A percentile compares a stretch with the other conserved stretches of the same genome.
Evolutionary conservation across 1,140 invertebrate genomes (phyloP).

Genomic region (Diabrotica undecimpunctata): DNA sequence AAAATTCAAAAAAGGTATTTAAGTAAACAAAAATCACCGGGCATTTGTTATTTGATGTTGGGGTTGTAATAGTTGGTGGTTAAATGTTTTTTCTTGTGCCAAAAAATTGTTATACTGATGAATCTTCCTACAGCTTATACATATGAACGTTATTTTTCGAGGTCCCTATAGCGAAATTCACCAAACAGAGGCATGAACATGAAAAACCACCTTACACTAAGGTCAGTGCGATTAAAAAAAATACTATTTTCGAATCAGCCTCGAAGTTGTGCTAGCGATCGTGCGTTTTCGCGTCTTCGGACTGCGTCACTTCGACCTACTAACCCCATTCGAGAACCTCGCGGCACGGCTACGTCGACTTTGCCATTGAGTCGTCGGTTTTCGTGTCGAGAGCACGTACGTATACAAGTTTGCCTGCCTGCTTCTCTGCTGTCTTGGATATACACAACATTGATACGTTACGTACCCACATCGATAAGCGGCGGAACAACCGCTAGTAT

Average conservation of each 20-base stretch:
- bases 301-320: conserved; percentile 46
- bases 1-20: too few species aligned
- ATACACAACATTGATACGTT: neutral
- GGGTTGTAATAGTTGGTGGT: too few species aligned
- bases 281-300: conserved; percentile 36
- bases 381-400: conserved; percentile 19
- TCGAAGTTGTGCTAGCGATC: conserved; percentile 35
- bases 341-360: conserved; percentile 32
- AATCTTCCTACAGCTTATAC: too few species aligned
- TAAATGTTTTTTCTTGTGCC: too few species aligned
- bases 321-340: conserved; percentile 46
- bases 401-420: conserved; percentile 1
- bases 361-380: conserved; percentile 43
- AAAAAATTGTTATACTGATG: too few species aligned
- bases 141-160: conserved; percentile 8
- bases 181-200: conserved; percentile 17
- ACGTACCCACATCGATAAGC: neutral
- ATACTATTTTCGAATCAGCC: conserved; percentile 34
- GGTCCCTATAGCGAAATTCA: conserved; percentile 7
- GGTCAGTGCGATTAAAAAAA: conserved; percentile 26
- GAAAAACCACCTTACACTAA: conserved; percentile 24
- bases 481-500: neutral
- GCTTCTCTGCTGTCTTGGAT: neutral
- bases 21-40: too few species aligned
- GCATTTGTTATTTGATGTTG: too few species aligned